Conservation (phyloP, 2,797 vertebrate genomes). For the Melanotaenia parkinsoni region DNA sequence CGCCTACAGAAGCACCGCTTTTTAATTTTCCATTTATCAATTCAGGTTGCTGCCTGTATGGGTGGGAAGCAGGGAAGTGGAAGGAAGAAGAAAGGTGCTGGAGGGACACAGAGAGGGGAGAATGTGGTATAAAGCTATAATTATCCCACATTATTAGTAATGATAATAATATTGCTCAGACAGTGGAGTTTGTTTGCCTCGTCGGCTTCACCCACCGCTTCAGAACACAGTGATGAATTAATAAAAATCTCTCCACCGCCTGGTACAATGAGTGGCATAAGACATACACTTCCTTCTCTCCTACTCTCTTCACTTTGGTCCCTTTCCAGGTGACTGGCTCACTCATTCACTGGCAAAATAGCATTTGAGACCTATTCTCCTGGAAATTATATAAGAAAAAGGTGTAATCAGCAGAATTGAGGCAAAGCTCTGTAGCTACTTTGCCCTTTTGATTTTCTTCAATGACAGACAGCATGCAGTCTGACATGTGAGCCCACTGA, state of each 20-base stretch:
- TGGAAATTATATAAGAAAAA: constrained; percentile 38
- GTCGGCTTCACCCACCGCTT: constrained; percentile 48
- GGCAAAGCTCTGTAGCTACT: constrained; percentile 28
- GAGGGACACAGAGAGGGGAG: constrained; percentile 20
- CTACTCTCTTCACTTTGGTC: not conserved
- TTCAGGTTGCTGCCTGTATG: constrained; percentile 56
- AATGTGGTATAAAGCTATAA: constrained; percentile 51
- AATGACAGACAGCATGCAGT: constrained; percentile 13
- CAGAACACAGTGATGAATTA: constrained; percentile 53
- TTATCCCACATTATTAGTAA: constrained; percentile 75
- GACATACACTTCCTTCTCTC: constrained; percentile 6
- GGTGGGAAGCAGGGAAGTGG: constrained; percentile 14
- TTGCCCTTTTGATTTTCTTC: constrained; percentile 42
- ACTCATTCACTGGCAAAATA: constrained; percentile 35
- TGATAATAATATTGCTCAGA: constrained; percentile 72
- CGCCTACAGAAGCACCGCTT: constrained; percentile 53
- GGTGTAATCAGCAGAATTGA: constrained; percentile 60
- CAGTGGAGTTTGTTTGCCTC: constrained; percentile 68
- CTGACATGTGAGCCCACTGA: not conserved
- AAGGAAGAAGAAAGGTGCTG: constrained; percentile 24
- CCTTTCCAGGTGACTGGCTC: constrained; percentile 31
- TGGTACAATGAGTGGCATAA: constrained; percentile 50
- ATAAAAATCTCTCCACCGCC: constrained; percentile 48
- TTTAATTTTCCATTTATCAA: constrained; percentile 77
- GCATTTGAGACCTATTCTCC: constrained; percentile 33